Percentiles rank a stretch among this genome's conserved stretches.
These are phyloP conservation scores for Dromas ardeola DNA, from an alignment of 2,113 vertebrate genomes.

Conservation along the genomic window DNA sequence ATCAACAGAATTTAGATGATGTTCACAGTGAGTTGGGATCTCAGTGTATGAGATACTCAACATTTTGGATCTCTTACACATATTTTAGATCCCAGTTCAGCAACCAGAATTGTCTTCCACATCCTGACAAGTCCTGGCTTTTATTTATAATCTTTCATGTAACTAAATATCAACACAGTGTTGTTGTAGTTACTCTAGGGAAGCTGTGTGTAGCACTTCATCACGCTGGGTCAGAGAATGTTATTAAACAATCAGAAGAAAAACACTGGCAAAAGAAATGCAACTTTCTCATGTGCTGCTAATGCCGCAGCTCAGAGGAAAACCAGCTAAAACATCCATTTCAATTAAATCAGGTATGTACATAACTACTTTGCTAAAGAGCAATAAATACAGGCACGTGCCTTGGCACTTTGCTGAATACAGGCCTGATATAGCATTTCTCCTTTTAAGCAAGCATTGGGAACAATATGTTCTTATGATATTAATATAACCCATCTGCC, in stretches of 20 bases:
- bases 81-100: neutral
- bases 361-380: neutral
- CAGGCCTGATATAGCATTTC: constrained; percentile 25
- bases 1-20: neutral
- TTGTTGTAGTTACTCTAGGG: neutral
- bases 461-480: constrained; percentile 64
- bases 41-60: neutral
- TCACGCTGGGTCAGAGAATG: neutral
- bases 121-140: neutral
- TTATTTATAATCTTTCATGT: neutral
- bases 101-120: neutral
- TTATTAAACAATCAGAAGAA: neutral
- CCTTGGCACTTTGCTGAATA: neutral
- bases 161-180: neutral
- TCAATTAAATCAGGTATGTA: neutral
- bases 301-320: neutral
- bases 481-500: constrained; percentile 67
- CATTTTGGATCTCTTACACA: neutral
- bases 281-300: neutral
- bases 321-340: neutral
- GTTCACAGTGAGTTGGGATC: neutral
- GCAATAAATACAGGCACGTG: constrained; percentile 18
- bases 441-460: neutral
- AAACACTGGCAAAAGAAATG: neutral
- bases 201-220: neutral